Evolutionary conservation across 1,140 invertebrate species (phyloP), one percentile per base, ranked within the genome.

Genomic region (Neomicropteryx cornuta): DNA sequence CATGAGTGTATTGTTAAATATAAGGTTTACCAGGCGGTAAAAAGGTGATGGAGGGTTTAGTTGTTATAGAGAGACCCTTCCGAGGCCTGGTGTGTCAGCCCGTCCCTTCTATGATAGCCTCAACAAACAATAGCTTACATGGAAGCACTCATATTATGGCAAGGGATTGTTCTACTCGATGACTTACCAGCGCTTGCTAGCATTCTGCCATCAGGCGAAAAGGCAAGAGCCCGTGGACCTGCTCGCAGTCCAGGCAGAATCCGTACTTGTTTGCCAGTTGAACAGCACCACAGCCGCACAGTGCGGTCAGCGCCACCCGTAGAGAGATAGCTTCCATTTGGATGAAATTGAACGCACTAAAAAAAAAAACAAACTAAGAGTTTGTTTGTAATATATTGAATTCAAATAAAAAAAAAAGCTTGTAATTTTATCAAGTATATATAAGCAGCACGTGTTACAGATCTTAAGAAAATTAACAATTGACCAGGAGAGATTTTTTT

Each of bases 231-330:
- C 18, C 84, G 81, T 5, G 92, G 71, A 10, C 70, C 60, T 46
- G 79, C 77, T 39, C 77, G 75, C 50, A 91, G 87, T 3, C 85
- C 87, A 49, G 77, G 76, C 43, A 90, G 83, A 46, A 89, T 76
- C 31, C 79, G 73, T 53, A 85, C 76, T n/a, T 89, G 65, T 17
- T 75, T 73, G 4, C 71, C 70, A 32, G 67, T 70, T 30, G 70
- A 71, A 11, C 70, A 65, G 23, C 55, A 66, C 85, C 85, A 90
- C 39, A 90, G 56, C 19, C 83, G 70, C 36, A 89, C 73, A 18
- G 77, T 79, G 49, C 79, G 77, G 62, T 89, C 85, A 8, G 75
- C 67, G 5, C 81, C 82, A 11, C 82, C 84, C 1, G 81, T 85
- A 23, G 83, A 85, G 41, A 89, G 49, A 52, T 89, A 88, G 46